phyloP scores from a whole-genome alignment of 1,140 invertebrate genomes.

The Bombus picipes region DNA sequence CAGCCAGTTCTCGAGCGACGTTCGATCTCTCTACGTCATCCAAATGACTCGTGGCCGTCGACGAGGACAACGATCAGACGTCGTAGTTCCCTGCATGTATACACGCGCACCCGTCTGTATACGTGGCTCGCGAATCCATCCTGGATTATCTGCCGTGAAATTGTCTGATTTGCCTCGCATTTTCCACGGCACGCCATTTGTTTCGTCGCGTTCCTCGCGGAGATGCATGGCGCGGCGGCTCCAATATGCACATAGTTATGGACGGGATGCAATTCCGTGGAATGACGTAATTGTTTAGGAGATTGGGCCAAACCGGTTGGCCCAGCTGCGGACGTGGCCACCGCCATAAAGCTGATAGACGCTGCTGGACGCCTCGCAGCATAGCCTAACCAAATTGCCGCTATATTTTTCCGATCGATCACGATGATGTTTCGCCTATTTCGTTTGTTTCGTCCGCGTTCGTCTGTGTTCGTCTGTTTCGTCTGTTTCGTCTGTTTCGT shows the following conservation, averaged over 20 bases:
- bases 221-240: conserved; percentile 11
- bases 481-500: not conserved
- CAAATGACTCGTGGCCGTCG: conserved; percentile 67
- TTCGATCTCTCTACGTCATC: conserved; percentile 69
- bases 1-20: conserved; percentile 32
- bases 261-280: conserved; percentile 33
- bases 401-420: conserved; percentile 2
- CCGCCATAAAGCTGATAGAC: conserved; percentile 6
- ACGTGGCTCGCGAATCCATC: conserved; percentile 65
- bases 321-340: conserved; percentile 21
- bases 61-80: conserved; percentile 9
- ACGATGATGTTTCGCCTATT: not conserved
- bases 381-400: not conserved
- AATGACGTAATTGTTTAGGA: conserved; percentile 43
- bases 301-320: conserved; percentile 28
- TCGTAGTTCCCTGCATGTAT: not conserved
- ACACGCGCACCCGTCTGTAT: conserved; percentile 14
- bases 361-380: too few species aligned
- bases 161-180: conserved; percentile 78
- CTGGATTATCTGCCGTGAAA: conserved; percentile 78
- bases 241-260: conserved; percentile 33
- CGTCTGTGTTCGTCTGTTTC: not conserved
- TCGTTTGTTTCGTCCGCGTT: not conserved
- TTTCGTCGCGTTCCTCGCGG: conserved; percentile 49
- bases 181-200: conserved; percentile 70